These are phyloP conservation scores for Macrotis lagotis DNA, from an alignment of 2,113 vertebrate genomes.

Conservation along the genomic window DNA sequence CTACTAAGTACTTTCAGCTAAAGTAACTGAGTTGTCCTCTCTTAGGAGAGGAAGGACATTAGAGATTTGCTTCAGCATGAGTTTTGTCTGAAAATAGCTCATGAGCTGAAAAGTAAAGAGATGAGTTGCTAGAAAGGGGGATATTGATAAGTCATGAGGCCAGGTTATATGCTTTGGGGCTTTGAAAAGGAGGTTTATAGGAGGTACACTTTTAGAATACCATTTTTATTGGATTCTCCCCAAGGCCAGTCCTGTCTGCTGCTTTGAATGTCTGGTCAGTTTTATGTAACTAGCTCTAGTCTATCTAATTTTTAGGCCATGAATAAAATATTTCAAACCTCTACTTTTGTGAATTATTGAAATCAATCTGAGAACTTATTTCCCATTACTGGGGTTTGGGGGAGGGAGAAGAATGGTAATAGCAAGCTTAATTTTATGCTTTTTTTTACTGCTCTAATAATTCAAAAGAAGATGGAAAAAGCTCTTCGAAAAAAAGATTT, in stretches of 20 bases:
- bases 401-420: constrained; percentile 45
- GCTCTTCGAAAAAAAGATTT: constrained; percentile 60
- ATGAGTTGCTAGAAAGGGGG: constrained; percentile 31
- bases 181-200: constrained; percentile 32
- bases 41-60: constrained; percentile 35
- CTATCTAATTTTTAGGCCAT: constrained; percentile 75
- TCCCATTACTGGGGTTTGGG: constrained; percentile 72
- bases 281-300: constrained; percentile 70
- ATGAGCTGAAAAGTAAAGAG: constrained; percentile 49
- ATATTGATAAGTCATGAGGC: constrained; percentile 62
- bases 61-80: constrained; percentile 35
- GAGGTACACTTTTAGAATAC: constrained; percentile 51
- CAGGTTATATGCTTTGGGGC: constrained; percentile 39
- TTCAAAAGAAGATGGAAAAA: constrained; percentile 63
- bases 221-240: constrained; percentile 70
- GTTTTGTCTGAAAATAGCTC: constrained; percentile 61
- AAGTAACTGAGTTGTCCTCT: constrained; percentile 3
- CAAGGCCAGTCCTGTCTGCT: constrained; percentile 49
- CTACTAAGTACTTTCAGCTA: not conserved
- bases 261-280: constrained; percentile 65
- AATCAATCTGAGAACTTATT: constrained; percentile 75
- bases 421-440: constrained; percentile 80
- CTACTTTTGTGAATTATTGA: constrained; percentile 74
- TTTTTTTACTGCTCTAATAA: constrained; percentile 78
- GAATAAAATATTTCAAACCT: constrained; percentile 80